Evolutionary conservation across 2,888 invertebrate genomes (phyloP), one percentile per base, ranked within the genome.

Genomic region (Sphaerophoria taeniata): DNA sequence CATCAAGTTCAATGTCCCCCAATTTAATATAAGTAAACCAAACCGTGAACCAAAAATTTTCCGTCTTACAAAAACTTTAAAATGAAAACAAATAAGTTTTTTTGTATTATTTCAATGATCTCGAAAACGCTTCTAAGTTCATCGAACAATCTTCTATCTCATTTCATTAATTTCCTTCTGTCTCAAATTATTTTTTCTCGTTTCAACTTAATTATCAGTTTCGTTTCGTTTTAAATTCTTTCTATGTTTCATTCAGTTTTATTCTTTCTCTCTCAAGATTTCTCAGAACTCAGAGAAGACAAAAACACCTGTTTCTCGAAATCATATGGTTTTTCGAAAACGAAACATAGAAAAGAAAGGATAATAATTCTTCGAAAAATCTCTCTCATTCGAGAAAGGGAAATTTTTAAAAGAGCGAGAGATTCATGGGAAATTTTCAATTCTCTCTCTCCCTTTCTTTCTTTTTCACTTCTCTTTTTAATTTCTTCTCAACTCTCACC

Each of bases 321-420:
- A 11, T 45, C 61, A 61, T 45, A 45, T 61, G 61, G 43, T 61
- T 61, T 45, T 31, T 60, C 43, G 60, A 60, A 43, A 60, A 0
- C 3, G n/a, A 4, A n/a, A 36, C 43, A 51, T 24, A 7, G 16
- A 31, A 31, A 31, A 61, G 61, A 61, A 9, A 49, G 31, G 34
- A 11, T 33, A 33, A 63, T 45, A 14, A 47, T 63, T 9, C 24
- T 71, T 55, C 5, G 12, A 47, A 70, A 53, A n/a, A 11, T 11
- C 16, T 49, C 34, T 65, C 49, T 49, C 24, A 33, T 65, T 65
- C 49, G 49, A 65, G 49, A 65, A 36, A 12, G 49, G 34, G 34
- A 65, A 49, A 47, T 47, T 63, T 47, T 31, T 34, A 14, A 49
- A 36, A 67, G 53, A 24, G 24, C 24, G 24, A 24, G 24, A 24